A percentile compares a stretch with the other conserved stretches of the same genome.
These are phyloP conservation scores for Campoletis sonorensis DNA, from an alignment of 1,140 invertebrate species.

Conservation along the genomic window DNA sequence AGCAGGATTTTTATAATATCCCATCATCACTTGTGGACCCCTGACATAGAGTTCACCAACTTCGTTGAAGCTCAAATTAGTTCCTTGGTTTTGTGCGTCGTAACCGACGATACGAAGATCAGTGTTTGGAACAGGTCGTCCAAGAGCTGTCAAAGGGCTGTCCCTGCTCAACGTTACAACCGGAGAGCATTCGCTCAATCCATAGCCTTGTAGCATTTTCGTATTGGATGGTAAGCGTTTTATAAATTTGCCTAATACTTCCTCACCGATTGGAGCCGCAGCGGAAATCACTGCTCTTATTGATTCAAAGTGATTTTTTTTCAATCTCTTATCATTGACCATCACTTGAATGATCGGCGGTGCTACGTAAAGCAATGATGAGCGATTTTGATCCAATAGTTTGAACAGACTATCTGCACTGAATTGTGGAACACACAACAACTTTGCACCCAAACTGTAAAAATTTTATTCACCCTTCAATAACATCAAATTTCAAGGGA, in stretches of 20 bases:
- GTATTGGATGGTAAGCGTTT: slow-evolving; percentile 60
- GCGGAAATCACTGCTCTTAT: slow-evolving; percentile 80
- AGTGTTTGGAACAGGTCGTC: slow-evolving; percentile 82
- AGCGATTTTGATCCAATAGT: slow-evolving; percentile 77
- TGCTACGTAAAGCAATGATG: slow-evolving; percentile 78
- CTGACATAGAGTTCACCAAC: slow-evolving; percentile 60
- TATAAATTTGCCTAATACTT: slow-evolving; percentile 79
- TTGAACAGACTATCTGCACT: slow-evolving; percentile 78
- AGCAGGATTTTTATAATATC: slow-evolving; percentile 78
- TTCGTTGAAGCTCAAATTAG: slow-evolving; percentile 56
- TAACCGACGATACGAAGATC: slow-evolving; percentile 81
- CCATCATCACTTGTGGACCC: slow-evolving; percentile 72
- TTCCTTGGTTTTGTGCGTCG: slow-evolving; percentile 72
- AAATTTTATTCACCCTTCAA: background rate
- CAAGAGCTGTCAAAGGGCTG: slow-evolving; percentile 75
- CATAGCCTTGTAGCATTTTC: slow-evolving; percentile 73
- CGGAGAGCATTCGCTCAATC: slow-evolving; percentile 81
- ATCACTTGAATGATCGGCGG: slow-evolving; percentile 85
- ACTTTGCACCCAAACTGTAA: slow-evolving; percentile 77
- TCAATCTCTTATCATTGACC: slow-evolving; percentile 80
- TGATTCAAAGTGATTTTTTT: slow-evolving; percentile 77
- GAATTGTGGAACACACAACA: slow-evolving; percentile 86
- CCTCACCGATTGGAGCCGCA: slow-evolving; percentile 82
- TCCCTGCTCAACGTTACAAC: slow-evolving; percentile 77
- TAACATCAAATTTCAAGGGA: background rate